Conservation (phyloP, 37 sponge, comb jelly and placozoan species). For the Amphimedon queenslandica region DNA sequence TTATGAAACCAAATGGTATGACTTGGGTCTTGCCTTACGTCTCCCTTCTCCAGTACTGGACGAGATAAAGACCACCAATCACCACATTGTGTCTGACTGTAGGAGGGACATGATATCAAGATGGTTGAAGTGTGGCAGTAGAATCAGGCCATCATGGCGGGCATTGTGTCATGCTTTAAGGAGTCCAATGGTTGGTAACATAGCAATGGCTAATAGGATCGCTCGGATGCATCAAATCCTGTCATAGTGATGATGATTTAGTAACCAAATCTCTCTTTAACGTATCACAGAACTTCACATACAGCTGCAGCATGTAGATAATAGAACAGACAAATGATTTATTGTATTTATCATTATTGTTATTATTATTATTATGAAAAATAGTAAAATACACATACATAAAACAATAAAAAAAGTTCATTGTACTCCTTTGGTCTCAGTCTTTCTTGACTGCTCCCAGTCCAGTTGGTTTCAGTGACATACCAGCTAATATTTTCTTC, state of each 20-base stretch:
- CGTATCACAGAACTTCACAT: too few relatives aligned
- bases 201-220: neutral
- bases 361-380: neutral
- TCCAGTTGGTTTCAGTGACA: conserved; percentile 29
- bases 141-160: neutral
- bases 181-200: neutral
- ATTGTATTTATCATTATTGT: neutral
- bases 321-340: neutral
- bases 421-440: too few relatives aligned
- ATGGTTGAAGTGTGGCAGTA: neutral
- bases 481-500: conserved; percentile 69
- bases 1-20: neutral
- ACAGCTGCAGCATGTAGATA: neutral
- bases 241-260: too few relatives aligned
- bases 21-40: neutral
- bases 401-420: too few relatives aligned
- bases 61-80: neutral
- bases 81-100: neutral
- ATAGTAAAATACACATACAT: too few relatives aligned
- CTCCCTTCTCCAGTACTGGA: neutral
- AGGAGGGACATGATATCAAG: neutral
- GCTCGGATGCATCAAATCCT: too few relatives aligned
- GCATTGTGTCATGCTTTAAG: neutral
- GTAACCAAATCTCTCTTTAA: too few relatives aligned
- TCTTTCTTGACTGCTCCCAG: conserved; percentile 65